phyloP scores from a whole-genome alignment of 64 coral and sea anemone genomes.

The Porites lutea region DNA sequence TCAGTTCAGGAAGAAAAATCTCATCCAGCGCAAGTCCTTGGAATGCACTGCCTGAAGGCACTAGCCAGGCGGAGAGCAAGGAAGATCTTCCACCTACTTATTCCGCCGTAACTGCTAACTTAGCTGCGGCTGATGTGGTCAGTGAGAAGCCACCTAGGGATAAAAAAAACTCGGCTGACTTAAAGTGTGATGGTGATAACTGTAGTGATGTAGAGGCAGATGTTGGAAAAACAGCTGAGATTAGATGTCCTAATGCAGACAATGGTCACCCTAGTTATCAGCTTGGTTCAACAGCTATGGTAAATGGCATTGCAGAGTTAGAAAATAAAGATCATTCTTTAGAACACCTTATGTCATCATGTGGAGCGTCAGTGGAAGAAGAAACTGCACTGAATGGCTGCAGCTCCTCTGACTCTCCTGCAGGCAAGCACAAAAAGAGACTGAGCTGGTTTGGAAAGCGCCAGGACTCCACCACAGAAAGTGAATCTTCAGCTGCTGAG shows the following conservation, averaged over 20 bases:
- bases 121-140: not conserved
- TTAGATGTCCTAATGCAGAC: not conserved
- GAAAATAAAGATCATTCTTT: not conserved
- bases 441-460: constrained; percentile 67
- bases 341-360: not conserved
- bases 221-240: not conserved
- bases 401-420: constrained; percentile 13
- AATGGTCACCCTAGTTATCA: constrained; percentile 30
- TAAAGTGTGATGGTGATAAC: not conserved
- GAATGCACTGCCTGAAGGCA: not conserved
- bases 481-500: constrained; percentile 41
- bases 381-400: not conserved
- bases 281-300: constrained; percentile 7
- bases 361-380: not conserved
- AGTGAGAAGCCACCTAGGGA: not conserved
- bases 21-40: constrained; percentile 66
- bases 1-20: constrained; percentile 87
- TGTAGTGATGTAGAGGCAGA: not conserved
- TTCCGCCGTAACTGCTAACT: constrained; percentile 41
- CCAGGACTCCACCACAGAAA: constrained; percentile 41
- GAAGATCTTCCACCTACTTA: constrained; percentile 73
- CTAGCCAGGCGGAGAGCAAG: not conserved
- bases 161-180: constrained; percentile 6
- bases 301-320: not conserved
- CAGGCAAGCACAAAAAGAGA: constrained; percentile 51